phyloP scores from a whole-genome alignment of 2,888 invertebrate species.

The Liopterus haemorrhoidalis region DNA sequence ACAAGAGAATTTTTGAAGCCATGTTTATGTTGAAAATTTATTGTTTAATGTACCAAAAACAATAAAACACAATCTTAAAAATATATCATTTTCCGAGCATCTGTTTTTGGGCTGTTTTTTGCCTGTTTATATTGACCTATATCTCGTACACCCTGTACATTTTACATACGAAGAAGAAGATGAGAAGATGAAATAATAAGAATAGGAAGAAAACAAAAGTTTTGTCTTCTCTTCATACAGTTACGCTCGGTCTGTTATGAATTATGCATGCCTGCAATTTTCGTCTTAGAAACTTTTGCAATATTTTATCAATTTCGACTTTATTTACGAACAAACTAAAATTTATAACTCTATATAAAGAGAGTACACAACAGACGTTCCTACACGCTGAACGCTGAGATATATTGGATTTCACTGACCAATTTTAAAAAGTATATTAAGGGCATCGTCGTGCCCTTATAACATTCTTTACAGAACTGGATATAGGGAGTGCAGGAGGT shows the following conservation, averaged over 20 bases:
- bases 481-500: no score
- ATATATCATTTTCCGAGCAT: background rate
- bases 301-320: conserved; percentile 51
- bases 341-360: conserved; percentile 49
- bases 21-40: conserved; percentile 5
- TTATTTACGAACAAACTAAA: conserved; percentile 51
- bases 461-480: no score
- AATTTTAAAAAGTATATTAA: no score
- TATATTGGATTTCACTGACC: no score
- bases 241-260: conserved; percentile 44
- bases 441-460: no score
- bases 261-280: conserved; percentile 51
- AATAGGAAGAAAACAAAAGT: conserved; percentile 21
- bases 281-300: conserved; percentile 49
- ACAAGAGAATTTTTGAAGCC: background rate
- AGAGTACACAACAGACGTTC: no score
- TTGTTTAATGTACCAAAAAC: background rate
- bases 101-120: no score
- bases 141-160: conserved; percentile 4
- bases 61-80: background rate
- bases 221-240: conserved; percentile 43
- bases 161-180: conserved; percentile 15
- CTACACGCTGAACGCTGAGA: no score
- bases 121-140: no score
- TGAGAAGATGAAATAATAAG: conserved; percentile 3